A percentile compares a stretch with the other conserved stretches of the same genome.
Evolutionary conservation across 2,113 vertebrate genomes (phyloP).

Genomic region (Oncorhynchus mykiss): DNA sequence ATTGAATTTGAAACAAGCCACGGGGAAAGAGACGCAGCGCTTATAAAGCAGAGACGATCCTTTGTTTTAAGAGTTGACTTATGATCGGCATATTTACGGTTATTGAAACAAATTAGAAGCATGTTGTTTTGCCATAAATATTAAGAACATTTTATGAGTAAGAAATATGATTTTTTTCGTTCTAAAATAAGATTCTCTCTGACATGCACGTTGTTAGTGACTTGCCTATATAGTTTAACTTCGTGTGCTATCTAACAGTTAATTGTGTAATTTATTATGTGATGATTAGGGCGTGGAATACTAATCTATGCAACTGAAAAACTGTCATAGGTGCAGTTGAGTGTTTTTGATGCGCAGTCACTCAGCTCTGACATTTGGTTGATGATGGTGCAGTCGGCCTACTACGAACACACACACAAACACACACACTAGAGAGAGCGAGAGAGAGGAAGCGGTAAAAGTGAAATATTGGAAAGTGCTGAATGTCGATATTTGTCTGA

Average conservation of each 20-base stretch:
- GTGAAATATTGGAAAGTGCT: neutral
- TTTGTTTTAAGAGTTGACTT: neutral
- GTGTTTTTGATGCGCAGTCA: neutral
- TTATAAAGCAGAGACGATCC: neutral
- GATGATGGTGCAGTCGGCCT: neutral
- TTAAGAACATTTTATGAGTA: neutral
- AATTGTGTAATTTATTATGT: neutral
- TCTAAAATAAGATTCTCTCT: neutral
- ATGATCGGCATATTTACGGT: neutral
- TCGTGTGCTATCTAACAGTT: neutral
- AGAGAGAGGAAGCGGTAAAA: neutral
- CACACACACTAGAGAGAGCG: neutral
- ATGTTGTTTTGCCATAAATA: too few species aligned
- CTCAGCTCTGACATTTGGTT: neutral
- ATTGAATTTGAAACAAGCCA: neutral
- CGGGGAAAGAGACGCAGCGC: neutral
- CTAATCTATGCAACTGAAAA: neutral
- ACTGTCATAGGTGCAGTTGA: neutral
- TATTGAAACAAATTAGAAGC: neutral
- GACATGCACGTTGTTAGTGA: neutral
- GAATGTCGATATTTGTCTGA: neutral
- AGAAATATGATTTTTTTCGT: neutral
- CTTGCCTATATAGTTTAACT: neutral
- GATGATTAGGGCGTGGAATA: neutral
- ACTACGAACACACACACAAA: neutral